A percentile compares a stretch with the other conserved stretches of the same genome.
phyloP scores from a whole-genome alignment of 2,797 vertebrate species.

The Molothrus ater region DNA sequence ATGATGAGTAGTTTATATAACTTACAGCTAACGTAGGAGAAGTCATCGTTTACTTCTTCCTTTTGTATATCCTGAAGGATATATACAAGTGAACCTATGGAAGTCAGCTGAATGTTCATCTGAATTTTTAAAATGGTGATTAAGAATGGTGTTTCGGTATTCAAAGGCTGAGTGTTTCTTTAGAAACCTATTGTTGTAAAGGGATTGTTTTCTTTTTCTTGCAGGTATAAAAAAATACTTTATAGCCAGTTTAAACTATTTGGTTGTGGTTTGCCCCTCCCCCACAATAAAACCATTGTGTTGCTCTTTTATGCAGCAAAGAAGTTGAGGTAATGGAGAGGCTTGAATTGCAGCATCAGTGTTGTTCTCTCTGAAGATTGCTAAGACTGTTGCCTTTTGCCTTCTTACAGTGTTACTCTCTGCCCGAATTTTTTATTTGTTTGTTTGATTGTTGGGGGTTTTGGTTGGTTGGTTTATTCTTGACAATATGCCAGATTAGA shows the following conservation, averaged over 20 bases:
- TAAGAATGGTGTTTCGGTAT: background rate
- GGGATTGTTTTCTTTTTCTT: background rate
- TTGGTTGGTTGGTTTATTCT: background rate
- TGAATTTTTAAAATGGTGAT: background rate
- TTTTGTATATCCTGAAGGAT: background rate
- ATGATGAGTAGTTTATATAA: background rate
- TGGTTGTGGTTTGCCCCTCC: background rate
- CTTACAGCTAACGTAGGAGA: background rate
- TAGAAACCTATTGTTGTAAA: background rate
- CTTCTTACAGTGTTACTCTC: background rate
- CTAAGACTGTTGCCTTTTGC: background rate
- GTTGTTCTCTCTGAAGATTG: background rate
- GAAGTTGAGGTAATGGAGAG: background rate
- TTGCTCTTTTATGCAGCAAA: background rate
- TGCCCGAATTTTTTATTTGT: background rate
- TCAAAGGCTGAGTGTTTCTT: background rate
- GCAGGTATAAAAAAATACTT: background rate
- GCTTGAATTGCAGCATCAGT: background rate
- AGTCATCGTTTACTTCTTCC: background rate
- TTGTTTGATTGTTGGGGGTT: background rate
- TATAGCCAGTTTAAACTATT: background rate
- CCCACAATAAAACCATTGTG: rapidly evolving
- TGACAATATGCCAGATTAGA: background rate
- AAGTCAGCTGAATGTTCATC: background rate
- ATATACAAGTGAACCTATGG: background rate